Evolutionary conservation across 2,797 vertebrate genomes (phyloP), one percentile per base, ranked within the genome.

Genomic region (Peromyscus aztecus): DNA sequence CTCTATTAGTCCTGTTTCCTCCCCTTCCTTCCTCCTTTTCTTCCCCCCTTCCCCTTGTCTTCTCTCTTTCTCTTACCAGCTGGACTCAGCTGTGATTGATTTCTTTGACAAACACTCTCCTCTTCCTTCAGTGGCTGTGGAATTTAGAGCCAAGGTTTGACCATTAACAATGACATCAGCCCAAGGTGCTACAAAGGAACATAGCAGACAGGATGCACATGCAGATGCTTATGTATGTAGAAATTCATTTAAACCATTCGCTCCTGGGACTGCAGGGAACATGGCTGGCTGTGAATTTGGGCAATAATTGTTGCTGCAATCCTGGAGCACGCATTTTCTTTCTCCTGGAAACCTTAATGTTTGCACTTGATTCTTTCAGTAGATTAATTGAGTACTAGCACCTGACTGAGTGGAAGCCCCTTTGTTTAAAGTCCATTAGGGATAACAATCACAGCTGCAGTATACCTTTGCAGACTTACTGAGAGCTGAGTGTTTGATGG

Each of bases 21-120:
- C 29, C 19, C 4, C 80, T 85, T 86, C 34, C 57, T 89, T 29
- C 40, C 81, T 76, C 5, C 6, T 27, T 43, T 29, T 34, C 27
- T 63, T 16, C 37, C 59, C 90, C 8, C 29, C n/a, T 23, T 27
- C 16, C 16, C 9, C 77, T 55, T 61, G 17, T 29, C 11, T 59
- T 7, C 57, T 67, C 13, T 49, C 75, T 63, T 90, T 57, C 52
- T 95, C 67, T n/a, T 94, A 55, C 24, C 59, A 81, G 34, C 59
- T 80, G 76, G 59, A 40, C 37, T 29, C 59, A 65, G 16, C 73
- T 91, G 65, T 57, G 27, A 76, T 91, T 76, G 52, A n/a, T 69
- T 95, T 46, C 40, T 92, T 94, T 96, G 78, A 59, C 55, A 89
- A 86, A 91, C 46, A 87, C 8, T 40, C 40, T 89, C 57, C 29